Evolutionary conservation across 2,113 vertebrate species (phyloP).

Genomic region (Xiphophorus maculatus): DNA sequence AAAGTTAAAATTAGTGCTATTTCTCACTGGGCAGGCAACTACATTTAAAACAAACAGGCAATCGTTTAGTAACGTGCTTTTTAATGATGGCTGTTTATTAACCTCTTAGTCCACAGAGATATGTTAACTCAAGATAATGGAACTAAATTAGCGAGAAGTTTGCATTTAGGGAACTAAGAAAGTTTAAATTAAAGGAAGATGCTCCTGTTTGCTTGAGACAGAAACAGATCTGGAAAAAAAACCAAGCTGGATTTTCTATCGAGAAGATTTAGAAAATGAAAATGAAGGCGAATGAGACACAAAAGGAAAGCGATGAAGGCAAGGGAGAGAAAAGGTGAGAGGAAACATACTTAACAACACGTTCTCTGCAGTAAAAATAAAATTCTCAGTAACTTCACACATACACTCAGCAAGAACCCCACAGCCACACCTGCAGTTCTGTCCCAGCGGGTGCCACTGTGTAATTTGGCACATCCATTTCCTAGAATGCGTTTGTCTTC

Average conservation of each 20-base stretch:
- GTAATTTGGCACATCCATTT: conserved; percentile 78
- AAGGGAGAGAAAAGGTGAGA: conserved; percentile 21
- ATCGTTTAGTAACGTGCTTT: conserved; percentile 44
- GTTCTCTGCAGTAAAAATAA: conserved; percentile 40
- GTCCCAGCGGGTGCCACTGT: conserved; percentile 69
- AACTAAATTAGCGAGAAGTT: conserved; percentile 42
- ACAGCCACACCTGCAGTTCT: conserved; percentile 56
- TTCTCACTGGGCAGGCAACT: conserved; percentile 18
- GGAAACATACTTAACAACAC: conserved; percentile 51
- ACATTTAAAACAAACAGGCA: conserved; percentile 45
- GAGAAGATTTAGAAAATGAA: conserved; percentile 6
- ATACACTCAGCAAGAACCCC: conserved; percentile 19
- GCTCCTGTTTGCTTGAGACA: conserved; percentile 7
- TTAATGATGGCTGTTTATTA: conserved; percentile 54
- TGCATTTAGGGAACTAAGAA: conserved; percentile 40
- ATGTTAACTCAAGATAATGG: conserved; percentile 49
- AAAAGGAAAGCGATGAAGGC: conserved; percentile 35
- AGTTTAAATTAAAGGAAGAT: conserved; percentile 26
- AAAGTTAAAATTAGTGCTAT: neutral
- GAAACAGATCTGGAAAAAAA: conserved; percentile 26
- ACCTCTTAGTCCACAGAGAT: conserved; percentile 46
- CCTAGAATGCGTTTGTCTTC: conserved; percentile 61
- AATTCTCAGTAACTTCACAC: conserved; percentile 42
- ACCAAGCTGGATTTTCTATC: conserved; percentile 13
- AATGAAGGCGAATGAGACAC: conserved; percentile 26